Evolutionary conservation across 2,113 vertebrate species (phyloP).

Genomic region (Phylloscopus whistleri): DNA sequence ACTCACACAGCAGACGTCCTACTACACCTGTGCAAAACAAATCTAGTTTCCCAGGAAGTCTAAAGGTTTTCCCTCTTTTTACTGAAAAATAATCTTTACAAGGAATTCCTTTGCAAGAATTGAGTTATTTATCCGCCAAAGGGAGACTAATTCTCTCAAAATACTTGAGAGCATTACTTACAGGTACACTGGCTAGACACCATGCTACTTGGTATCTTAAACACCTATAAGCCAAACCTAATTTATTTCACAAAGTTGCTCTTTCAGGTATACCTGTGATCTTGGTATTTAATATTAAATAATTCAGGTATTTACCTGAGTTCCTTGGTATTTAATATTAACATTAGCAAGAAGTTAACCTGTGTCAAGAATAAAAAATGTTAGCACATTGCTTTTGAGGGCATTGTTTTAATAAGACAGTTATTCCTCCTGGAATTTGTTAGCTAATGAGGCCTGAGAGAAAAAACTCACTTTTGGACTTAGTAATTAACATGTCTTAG

Average conservation of each 20-base stretch:
- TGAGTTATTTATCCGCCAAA: not conserved
- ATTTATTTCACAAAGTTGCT: not conserved
- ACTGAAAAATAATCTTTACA: not conserved
- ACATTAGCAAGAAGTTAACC: not conserved
- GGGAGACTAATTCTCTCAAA: not conserved
- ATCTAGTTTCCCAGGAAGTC: not conserved
- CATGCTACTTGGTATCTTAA: not conserved
- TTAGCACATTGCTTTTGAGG: not conserved
- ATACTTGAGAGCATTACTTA: not conserved
- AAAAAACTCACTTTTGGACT: slow-evolving; percentile 12
- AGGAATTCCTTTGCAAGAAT: not conserved
- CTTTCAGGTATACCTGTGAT: not conserved
- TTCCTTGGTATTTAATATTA: slow-evolving; percentile 11
- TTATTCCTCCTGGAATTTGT: slow-evolving; percentile 27
- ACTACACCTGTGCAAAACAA: not conserved
- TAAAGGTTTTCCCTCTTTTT: not conserved
- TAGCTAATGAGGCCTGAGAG: slow-evolving; percentile 15
- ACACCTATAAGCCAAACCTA: not conserved
- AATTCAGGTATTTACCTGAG: no score
- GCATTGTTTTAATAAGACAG: slow-evolving; percentile 9
- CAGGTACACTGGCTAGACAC: not conserved
- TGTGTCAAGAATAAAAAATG: not conserved
- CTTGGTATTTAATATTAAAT: slow-evolving; percentile 9
- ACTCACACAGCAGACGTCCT: not conserved
- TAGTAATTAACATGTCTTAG: not conserved